Percentiles rank a stretch among this genome's conserved stretches.
Conservation (phyloP, 2,797 vertebrate species). For the Enteromius radiatus region DNA sequence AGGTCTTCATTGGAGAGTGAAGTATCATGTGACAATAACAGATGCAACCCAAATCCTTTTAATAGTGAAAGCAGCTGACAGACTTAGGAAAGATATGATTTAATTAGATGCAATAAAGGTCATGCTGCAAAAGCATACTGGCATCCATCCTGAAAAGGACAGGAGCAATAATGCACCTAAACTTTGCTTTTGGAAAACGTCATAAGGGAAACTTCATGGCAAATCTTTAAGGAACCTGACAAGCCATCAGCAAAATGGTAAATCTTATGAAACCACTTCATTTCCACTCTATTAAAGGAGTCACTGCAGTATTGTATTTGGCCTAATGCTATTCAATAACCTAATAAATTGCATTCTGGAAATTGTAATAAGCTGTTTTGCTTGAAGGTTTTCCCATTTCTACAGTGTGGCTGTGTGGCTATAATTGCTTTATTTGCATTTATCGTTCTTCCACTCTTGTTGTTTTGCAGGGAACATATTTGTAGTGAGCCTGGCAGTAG, state of each 20-base stretch:
- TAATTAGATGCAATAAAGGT: conserved; percentile 60
- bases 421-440: neutral
- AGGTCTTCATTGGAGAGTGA: conserved; percentile 37
- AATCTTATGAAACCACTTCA: neutral
- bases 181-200: conserved; percentile 34
- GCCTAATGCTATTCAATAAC: neutral
- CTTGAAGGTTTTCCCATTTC: conserved; percentile 10
- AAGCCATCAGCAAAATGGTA: neutral
- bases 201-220: neutral
- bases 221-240: neutral
- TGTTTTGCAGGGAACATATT: conserved; percentile 62
- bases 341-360: conserved; percentile 4
- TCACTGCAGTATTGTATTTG: conserved; percentile 1
- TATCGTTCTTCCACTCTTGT: conserved; percentile 52
- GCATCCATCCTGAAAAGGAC: conserved; percentile 47
- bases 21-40: conserved; percentile 61
- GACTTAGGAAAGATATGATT: conserved; percentile 56
- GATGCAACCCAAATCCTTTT: conserved; percentile 62
- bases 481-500: conserved; percentile 63
- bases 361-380: neutral
- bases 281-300: neutral
- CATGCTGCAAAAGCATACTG: conserved; percentile 55
- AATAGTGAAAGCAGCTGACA: conserved; percentile 61
- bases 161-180: neutral
- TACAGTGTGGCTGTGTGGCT: neutral